A percentile compares a stretch with the other conserved stretches of the same genome.
These are phyloP conservation scores for Petroica traversi DNA, from an alignment of 2,113 vertebrate species.

Conservation along the genomic window DNA sequence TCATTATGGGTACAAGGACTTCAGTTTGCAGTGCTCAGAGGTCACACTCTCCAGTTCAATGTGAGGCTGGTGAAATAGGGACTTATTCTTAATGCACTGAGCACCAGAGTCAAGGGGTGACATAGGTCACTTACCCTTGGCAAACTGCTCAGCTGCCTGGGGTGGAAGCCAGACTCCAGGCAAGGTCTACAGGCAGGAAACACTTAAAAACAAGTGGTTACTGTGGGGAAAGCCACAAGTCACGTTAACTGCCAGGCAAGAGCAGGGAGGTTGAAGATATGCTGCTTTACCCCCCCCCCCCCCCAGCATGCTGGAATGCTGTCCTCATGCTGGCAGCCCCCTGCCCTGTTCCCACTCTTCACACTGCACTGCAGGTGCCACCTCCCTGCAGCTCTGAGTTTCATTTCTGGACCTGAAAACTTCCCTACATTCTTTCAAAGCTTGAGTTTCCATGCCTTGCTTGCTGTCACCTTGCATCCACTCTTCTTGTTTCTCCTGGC, in stretches of 20 bases:
- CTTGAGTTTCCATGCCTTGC: rapidly evolving
- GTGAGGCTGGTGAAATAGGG: rapidly evolving
- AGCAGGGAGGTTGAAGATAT: neutral
- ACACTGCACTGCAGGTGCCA: rapidly evolving
- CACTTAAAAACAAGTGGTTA: neutral
- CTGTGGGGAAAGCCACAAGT: neutral
- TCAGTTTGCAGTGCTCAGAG: neutral
- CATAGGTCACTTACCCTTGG: neutral
- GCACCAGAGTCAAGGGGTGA: neutral
- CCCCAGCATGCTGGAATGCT: rapidly evolving
- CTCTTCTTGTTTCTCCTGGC: neutral
- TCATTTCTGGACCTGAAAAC: neutral
- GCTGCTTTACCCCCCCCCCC: neutral
- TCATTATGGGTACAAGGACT: neutral
- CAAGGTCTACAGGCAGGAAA: neutral
- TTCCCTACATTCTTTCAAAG: neutral
- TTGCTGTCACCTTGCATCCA: neutral
- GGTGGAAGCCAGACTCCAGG: neutral
- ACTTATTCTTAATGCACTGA: neutral
- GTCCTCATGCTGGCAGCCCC: neutral
- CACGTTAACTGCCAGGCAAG: neutral
- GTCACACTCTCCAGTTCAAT: neutral
- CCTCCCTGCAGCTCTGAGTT: neutral
- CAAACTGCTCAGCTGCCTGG: neutral
- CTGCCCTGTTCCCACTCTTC: neutral